A percentile compares a stretch with the other conserved stretches of the same genome.
phyloP scores from a whole-genome alignment of 2,113 vertebrate species.

The Diadophis punctatus region DNA sequence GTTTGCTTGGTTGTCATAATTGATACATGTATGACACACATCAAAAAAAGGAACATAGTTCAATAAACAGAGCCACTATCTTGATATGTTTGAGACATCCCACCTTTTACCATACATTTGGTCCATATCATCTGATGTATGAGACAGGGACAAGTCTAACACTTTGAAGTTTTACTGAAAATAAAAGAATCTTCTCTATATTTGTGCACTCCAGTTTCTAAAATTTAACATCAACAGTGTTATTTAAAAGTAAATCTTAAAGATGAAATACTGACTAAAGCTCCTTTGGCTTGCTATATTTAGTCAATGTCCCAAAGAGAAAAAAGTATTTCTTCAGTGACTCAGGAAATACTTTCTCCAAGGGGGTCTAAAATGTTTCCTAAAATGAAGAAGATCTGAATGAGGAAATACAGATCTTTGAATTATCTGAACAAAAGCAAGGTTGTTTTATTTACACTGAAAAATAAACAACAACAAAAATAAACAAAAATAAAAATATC shows the following conservation, averaged over 20 bases:
- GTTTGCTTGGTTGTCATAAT: neutral
- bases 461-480: neutral
- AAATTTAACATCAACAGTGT: neutral
- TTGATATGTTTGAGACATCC: neutral
- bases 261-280: neutral
- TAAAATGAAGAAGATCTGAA: neutral
- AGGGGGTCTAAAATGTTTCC: neutral
- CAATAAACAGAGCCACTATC: neutral
- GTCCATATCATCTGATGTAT: neutral
- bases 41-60: neutral
- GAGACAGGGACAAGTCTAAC: neutral
- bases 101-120: no score
- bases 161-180: neutral
- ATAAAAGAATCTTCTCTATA: neutral
- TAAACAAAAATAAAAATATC: no score
- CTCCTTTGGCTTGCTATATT: neutral
- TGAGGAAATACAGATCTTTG: neutral
- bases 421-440: neutral
- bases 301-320: slow-evolving; percentile 36
- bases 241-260: neutral
- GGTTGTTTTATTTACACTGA: neutral
- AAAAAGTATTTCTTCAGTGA: neutral
- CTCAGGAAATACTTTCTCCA: neutral
- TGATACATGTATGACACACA: neutral
- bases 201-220: neutral